These are phyloP conservation scores for Endomychus coccineus DNA, from an alignment of 2,888 invertebrate genomes.

Conservation along the genomic window DNA sequence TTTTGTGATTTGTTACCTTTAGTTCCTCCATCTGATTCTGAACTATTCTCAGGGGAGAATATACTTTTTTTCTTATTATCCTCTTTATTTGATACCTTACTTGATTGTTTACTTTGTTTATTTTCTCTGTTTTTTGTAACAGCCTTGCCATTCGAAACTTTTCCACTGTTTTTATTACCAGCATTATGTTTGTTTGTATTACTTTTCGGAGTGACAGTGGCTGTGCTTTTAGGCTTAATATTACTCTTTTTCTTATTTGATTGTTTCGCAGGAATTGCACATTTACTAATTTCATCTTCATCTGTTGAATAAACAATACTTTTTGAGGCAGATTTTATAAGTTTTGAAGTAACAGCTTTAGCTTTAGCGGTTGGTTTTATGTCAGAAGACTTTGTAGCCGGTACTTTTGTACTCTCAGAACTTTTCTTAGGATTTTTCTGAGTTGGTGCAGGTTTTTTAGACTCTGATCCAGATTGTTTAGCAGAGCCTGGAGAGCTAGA, in stretches of 20 bases:
- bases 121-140: slow-evolving; percentile 16
- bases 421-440: slow-evolving; percentile 38
- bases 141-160: slow-evolving; percentile 11
- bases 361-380: slow-evolving; percentile 22
- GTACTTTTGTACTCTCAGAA: slow-evolving; percentile 27
- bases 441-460: slow-evolving; percentile 35
- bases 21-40: slow-evolving; percentile 53
- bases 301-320: slow-evolving; percentile 40
- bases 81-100: slow-evolving; percentile 18
- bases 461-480: slow-evolving; percentile 33
- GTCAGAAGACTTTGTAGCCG: slow-evolving; percentile 10
- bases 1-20: slow-evolving; percentile 40
- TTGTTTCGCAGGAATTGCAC: slow-evolving; percentile 40
- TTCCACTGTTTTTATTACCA: slow-evolving; percentile 6
- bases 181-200: slow-evolving; percentile 28
- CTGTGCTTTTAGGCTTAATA: slow-evolving; percentile 57
- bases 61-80: slow-evolving; percentile 66
- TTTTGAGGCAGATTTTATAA: slow-evolving; percentile 27
- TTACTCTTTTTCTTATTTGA: slow-evolving; percentile 48
- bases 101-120: slow-evolving; percentile 1
- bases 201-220: slow-evolving; percentile 52
- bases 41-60: slow-evolving; percentile 73
- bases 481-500: slow-evolving; percentile 48
- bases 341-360: slow-evolving; percentile 19
- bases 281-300: slow-evolving; percentile 32